Percentiles rank a stretch among this genome's conserved stretches.
Conservation (phyloP, 2,888 invertebrate genomes). For the Drosophila quasianomalipes region DNA sequence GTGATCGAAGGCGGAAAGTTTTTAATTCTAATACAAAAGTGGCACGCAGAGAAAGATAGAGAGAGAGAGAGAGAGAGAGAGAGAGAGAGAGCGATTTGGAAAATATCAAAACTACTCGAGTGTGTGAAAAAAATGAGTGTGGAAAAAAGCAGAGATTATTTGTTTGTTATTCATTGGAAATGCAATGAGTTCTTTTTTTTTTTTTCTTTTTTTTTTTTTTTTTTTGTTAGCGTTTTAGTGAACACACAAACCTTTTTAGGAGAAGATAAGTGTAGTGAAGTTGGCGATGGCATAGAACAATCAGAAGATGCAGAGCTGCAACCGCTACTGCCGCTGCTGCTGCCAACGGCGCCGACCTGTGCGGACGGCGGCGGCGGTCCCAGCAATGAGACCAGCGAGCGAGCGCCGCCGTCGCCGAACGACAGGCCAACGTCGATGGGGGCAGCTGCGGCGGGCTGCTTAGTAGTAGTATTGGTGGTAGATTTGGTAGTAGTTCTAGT, state of each 20-base stretch:
- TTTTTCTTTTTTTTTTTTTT: conserved; percentile 7
- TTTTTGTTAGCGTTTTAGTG: conserved; percentile 63
- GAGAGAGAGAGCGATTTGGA: conserved; percentile 9
- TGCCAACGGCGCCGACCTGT: conserved; percentile 60
- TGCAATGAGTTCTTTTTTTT: conserved; percentile 42
- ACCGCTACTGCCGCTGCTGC: conserved; percentile 83
- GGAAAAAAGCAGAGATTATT: conserved; percentile 44
- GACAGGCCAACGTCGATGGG: conserved; percentile 32
- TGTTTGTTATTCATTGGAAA: conserved; percentile 38
- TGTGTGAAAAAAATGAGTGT: conserved; percentile 27
- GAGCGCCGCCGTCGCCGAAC: conserved; percentile 36
- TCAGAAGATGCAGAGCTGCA: conserved; percentile 86
- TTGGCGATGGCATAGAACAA: conserved; percentile 86
- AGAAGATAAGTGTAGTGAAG: conserved; percentile 86
- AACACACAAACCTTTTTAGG: conserved; percentile 86
- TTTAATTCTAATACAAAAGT: conserved; percentile 9
- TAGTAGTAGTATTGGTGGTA: conserved; percentile 76
- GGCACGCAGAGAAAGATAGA: conserved; percentile 15
- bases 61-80: no score
- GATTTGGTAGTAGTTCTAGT: conserved; percentile 83
- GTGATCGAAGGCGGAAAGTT: conserved; percentile 11
- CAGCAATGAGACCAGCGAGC: conserved; percentile 46
- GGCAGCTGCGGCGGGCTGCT: conserved; percentile 71
- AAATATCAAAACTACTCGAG: conserved; percentile 21
- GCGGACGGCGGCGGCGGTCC: conserved; percentile 50